phyloP scores from a whole-genome alignment of 2,888 invertebrate species.

The Tiphia femorata region DNA sequence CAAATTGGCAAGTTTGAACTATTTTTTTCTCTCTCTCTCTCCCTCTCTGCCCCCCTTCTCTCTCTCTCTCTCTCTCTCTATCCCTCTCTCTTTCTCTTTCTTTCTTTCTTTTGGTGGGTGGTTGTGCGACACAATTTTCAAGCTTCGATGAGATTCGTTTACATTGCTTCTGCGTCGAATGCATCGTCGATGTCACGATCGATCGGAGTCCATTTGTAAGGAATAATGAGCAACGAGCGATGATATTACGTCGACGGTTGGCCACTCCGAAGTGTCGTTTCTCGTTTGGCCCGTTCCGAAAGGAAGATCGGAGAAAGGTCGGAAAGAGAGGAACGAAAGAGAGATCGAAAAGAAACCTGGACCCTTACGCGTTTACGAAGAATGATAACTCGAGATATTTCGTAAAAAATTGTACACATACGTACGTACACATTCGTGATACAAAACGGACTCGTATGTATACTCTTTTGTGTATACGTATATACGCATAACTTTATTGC shows the following conservation, averaged over 20 bases:
- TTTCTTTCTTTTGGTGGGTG: background rate
- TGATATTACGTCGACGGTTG: conserved; percentile 30
- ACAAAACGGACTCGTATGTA: conserved; percentile 31
- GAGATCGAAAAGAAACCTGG: conserved; percentile 46
- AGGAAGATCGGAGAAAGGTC: conserved; percentile 24
- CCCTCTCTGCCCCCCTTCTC: conserved; percentile 13
- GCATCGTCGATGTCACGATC: conserved; percentile 14
- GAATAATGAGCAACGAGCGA: conserved; percentile 43
- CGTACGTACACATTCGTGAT: conserved; percentile 20
- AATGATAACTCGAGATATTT: conserved; percentile 42
- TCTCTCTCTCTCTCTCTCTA: background rate
- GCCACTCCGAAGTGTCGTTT: background rate
- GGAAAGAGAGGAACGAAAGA: conserved; percentile 40
- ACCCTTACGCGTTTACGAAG: conserved; percentile 38
- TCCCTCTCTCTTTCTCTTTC: background rate
- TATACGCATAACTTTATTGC: background rate
- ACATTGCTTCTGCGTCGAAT: conserved; percentile 34
- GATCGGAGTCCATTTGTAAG: conserved; percentile 19
- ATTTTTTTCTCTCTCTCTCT: background rate
- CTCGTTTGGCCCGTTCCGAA: background rate
- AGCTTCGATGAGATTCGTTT: conserved; percentile 9
- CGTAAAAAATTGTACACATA: conserved; percentile 44
- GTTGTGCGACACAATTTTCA: conserved; percentile 13
- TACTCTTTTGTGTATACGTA: background rate
- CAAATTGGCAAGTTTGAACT: background rate